Base-by-base conservation (phyloP, 2,888 invertebrate genomes). In the Oxyteleia sp. region DNA sequence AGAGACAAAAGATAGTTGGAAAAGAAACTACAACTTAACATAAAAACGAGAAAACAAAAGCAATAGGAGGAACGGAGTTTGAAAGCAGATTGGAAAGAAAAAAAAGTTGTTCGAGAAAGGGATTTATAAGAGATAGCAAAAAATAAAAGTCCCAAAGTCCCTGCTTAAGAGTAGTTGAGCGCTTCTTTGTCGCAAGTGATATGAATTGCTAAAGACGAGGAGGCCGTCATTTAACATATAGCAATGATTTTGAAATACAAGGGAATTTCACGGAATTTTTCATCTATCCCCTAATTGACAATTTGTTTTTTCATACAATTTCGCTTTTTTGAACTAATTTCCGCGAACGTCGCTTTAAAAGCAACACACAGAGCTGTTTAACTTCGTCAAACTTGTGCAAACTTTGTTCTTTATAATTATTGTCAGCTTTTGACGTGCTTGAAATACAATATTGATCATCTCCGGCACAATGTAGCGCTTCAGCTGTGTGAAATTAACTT, bases 41-140 rank as follows among this genome's bases (percentile, higher is more conserved):
- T n/a, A 38, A 38, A 11, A 38, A 38, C 3, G 16, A 1, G 26
- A 59, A 35, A 3, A 38, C 18, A 59, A 59, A 59, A 59, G 20
- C 8, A 23, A 59, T 11, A 38, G 23, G 20, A 41, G 23, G 18
- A 59, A 38, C 10, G n/a, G 41, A 20, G 57, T 35, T 38, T 57
- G n/a, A 18, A 41, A 59, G 35, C 20, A 59, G 35, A 41, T 59
- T 35, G 59, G 20, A 59, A 59, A 57, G 16, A 38, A 57, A 41
- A n/a, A 59, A 16, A 45, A 45, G 18, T 18, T 18, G 45, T 16
- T 16, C 4, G 18, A 15, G 18, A 45, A 45, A 45, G 7, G 45
- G 45, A 16, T 45, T 45, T 18, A 18, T 18, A 18, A 45, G 8
- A 45, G 16, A 45, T 45, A 18, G 8, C 15, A 16, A 45, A 45